Evolutionary conservation across 2,888 invertebrate genomes (phyloP).

Genomic region (Lasiommata megera): DNA sequence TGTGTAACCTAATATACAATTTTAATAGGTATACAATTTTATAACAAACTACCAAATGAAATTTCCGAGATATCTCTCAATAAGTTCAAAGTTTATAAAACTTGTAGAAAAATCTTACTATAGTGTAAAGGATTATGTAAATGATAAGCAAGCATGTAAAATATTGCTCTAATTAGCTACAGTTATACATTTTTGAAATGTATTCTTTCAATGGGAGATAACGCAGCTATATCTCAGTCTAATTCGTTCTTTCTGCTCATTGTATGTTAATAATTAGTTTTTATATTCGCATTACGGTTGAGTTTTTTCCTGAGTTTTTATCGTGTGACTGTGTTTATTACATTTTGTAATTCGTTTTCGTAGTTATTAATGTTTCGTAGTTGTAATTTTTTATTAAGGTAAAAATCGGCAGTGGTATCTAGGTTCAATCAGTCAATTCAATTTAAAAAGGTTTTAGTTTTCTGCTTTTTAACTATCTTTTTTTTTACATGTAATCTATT

Average conservation of each 20-base stretch:
- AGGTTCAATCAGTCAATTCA: not conserved
- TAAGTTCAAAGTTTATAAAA: too few relatives aligned
- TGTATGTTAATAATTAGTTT: constrained; percentile 22
- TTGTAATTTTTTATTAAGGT: not conserved
- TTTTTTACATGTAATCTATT: too few relatives aligned
- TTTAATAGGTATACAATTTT: too few relatives aligned
- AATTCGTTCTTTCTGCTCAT: constrained; percentile 12
- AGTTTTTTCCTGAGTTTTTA: not conserved
- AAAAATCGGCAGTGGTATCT: not conserved
- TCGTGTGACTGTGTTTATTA: not conserved
- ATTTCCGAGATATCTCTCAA: too few relatives aligned
- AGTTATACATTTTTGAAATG: not conserved
- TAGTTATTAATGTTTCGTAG: not conserved
- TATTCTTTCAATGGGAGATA: not conserved
- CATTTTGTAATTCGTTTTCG: not conserved
- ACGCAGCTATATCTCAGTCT: not conserved
- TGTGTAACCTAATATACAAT: too few relatives aligned
- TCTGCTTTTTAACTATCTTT: too few relatives aligned
- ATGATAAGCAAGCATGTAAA: too few relatives aligned
- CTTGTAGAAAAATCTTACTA: too few relatives aligned
- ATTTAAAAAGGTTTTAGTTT: too few relatives aligned
- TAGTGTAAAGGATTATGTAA: too few relatives aligned
- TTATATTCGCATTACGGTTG: constrained; percentile 24
- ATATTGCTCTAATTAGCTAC: too few relatives aligned
- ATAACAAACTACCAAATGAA: too few relatives aligned